phyloP scores from a whole-genome alignment of 2,888 invertebrate genomes.

The Meteorus colon region DNA sequence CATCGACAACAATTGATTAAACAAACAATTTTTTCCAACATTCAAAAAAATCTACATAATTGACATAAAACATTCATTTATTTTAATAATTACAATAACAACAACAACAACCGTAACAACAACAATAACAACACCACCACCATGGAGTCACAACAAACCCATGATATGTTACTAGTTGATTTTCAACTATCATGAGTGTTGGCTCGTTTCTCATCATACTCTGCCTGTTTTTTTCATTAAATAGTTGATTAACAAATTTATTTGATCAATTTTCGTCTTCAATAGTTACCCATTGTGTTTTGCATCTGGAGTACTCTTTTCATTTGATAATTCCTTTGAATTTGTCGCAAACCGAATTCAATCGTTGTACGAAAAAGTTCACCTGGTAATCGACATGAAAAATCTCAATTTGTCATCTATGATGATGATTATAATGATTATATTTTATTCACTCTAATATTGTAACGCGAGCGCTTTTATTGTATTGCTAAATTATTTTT shows the following conservation, averaged over 20 bases:
- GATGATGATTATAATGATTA: conserved; percentile 36
- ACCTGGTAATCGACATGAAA: not conserved
- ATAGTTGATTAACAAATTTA: not conserved
- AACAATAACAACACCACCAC: not conserved
- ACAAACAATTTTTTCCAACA: conserved; percentile 37
- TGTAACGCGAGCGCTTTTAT: conserved; percentile 41
- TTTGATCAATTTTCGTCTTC: conserved; percentile 19
- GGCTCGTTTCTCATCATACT: conserved; percentile 1
- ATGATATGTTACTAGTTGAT: not conserved
- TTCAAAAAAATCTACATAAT: conserved; percentile 11
- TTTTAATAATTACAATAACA: not conserved
- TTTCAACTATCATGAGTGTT: not conserved
- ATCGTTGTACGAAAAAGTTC: conserved; percentile 26
- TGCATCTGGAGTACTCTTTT: conserved; percentile 36
- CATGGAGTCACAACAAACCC: not conserved
- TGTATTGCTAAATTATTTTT: conserved; percentile 15
- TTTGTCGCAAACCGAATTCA: conserved; percentile 43
- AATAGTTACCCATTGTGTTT: conserved; percentile 46
- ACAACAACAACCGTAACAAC: not conserved
- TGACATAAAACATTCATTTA: conserved; percentile 19
- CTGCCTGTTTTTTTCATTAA: not conserved
- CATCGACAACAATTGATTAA: conserved; percentile 38
- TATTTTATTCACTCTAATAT: conserved; percentile 37
- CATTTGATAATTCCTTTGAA: conserved; percentile 10
- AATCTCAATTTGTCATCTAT: not conserved